Evolutionary conservation across 2,888 invertebrate genomes (phyloP).

Genomic region (Netelia inedita): DNA sequence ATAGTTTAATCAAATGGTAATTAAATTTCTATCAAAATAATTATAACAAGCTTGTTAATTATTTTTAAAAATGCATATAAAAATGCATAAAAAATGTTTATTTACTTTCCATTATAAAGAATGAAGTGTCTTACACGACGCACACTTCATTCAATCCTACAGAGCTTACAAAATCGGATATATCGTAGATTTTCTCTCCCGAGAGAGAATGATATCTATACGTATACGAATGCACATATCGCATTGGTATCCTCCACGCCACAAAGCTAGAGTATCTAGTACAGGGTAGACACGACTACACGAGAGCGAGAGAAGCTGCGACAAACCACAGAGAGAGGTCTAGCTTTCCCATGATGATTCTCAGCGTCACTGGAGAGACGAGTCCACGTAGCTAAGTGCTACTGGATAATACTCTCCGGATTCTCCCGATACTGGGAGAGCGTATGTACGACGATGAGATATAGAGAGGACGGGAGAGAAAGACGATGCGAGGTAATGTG

Average conservation of each 20-base stretch:
- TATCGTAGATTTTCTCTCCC: conserved; percentile 34
- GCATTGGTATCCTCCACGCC: conserved; percentile 50
- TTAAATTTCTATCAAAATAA: too few species aligned
- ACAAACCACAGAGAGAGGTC: conserved; percentile 9
- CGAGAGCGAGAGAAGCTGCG: conserved; percentile 41
- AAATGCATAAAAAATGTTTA: background rate
- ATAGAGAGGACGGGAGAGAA: background rate
- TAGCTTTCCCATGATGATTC: conserved; percentile 64
- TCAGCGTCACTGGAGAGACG: conserved; percentile 35
- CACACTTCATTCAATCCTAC: background rate
- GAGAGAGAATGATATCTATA: conserved; percentile 12
- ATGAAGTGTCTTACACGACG: background rate
- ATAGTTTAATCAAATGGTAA: too few species aligned
- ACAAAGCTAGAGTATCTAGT: conserved; percentile 1
- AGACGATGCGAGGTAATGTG: conserved; percentile 54
- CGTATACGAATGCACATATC: conserved; percentile 37
- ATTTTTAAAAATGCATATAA: too few species aligned
- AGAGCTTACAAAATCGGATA: conserved; percentile 1
- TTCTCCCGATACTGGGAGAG: conserved; percentile 55
- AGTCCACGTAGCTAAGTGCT: conserved; percentile 57
- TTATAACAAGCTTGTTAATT: too few species aligned
- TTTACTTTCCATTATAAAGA: background rate
- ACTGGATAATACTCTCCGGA: conserved; percentile 53
- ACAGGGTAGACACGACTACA: conserved; percentile 41
- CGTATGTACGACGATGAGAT: background rate